Evolutionary conservation across 1,140 invertebrate genomes (phyloP), one percentile per base, ranked within the genome.

Genomic region (Dysdera silvatica): DNA sequence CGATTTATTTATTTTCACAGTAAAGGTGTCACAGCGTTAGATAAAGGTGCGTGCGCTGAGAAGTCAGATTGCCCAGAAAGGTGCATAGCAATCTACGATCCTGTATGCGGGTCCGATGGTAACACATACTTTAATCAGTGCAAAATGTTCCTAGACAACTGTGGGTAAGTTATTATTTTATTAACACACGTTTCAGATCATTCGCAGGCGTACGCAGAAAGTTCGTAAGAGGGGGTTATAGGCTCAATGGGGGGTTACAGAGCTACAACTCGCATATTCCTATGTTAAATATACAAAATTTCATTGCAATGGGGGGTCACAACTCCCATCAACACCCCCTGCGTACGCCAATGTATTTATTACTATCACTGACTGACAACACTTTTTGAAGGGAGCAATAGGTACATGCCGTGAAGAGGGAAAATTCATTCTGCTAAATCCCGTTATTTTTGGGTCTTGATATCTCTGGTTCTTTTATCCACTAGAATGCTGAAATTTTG

Each of bases 51-150:
- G 83, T 92, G 24, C 81, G 85, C 67, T 89, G 88, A 14, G 87
- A 85, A 69, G 87, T 89, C 74, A 89, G 91, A 91, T 75, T 94
- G 90, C 74, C 81, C 89, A 26, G 89, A 93, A 74, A 86, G 87
- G 10, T 94, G 91, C 71, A 87, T 89, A 24, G 84, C 88, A 71
- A 68, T 94, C 88, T 83, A 86, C 67, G 90, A 94, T 74, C 88
- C 89, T 23, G 91, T 92, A 20, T 97, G 94, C 74, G 92, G 89
- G 7, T 93, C 88, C 32, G 91, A 96, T 76, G 89, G 90, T 1
- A 84, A 87, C 68, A 82, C 94, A 4, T 96, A 96, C 75, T 83
- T 87, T 18, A 95, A 93, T 74, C 87, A 88, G 65, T 96, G 91
- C 73, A 85, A 89, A 71, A 94, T 95, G 91, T 87, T 89, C 71